Evolutionary conservation across 2,113 vertebrate species (phyloP), one percentile per base, ranked within the genome.

Genomic region (Lepisosteus osseus): DNA sequence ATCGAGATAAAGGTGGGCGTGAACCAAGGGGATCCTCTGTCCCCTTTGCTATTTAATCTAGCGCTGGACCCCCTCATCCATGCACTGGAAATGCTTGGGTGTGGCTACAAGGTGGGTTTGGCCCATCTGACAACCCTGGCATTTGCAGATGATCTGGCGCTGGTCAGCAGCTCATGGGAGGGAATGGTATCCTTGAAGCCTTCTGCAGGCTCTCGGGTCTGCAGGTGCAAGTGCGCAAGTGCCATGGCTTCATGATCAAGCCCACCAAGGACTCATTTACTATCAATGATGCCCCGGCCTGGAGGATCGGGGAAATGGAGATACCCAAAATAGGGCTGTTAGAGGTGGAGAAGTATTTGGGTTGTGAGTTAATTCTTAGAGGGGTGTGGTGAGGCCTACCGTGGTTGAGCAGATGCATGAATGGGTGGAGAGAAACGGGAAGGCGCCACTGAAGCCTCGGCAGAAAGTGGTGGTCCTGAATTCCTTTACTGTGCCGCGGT

Each of bases 1-100:
- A 41, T 42, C 7, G 56, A 61, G 54, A 47, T 68, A 15, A 68
- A 61, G 44, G 15, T 57, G 3, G 71, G 65, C 0, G 42, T 72
- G n/a, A 61, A 72, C 5, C 71, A 73, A 40, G 71, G 65, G 4
- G 56, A 73, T 47, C 57, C 57, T 7, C 17, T 68, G 57, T 73
- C 72, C 4, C 72, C 57, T 0, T 7, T 68, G 55, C 8, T 73
- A 14, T 73, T 73, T 7, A 68, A 62, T 9, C 43, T 73, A 11
- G 43, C 66, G 0, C 7, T 73, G 29, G 65, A 73, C 7, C 65
- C 57, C 0, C 7, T 73, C 40, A 67, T 73, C 3, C 3, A 54
- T 0, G 61, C 12, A 2, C 44, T 73, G 5, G 66, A 73, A 6
- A n/a, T 11, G 1, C 7, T 3, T 14, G 57, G 56, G 6, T 4